These are phyloP conservation scores for Sitta carolinensis DNA, from an alignment of 2,797 vertebrate genomes.

Conservation along the genomic window DNA sequence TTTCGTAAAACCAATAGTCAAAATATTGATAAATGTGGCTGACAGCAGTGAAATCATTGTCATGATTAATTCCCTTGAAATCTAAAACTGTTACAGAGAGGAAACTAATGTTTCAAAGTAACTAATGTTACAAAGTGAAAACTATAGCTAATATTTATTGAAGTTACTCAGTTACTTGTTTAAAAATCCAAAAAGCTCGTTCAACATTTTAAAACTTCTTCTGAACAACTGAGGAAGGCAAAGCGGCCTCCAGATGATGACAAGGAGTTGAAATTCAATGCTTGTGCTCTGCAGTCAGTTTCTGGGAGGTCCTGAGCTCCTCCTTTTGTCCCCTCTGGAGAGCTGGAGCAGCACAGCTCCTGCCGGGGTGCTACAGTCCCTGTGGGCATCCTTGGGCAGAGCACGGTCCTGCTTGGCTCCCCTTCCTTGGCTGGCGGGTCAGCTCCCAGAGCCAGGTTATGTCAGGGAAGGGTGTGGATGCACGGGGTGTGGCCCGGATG, in stretches of 20 bases:
- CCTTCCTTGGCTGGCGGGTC: neutral
- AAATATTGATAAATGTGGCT: neutral
- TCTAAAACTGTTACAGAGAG: neutral
- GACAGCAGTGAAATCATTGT: neutral
- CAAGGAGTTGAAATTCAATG: neutral
- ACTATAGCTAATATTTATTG: neutral
- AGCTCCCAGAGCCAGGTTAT: neutral
- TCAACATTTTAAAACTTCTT: neutral
- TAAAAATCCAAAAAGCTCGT: neutral
- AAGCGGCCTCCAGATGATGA: neutral
- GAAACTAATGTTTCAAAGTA: neutral
- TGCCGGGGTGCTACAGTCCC: neutral
- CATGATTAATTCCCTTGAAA: neutral
- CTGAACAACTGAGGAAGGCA: neutral
- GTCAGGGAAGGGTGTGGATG: neutral
- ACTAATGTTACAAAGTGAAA: neutral
- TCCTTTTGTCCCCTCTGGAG: neutral
- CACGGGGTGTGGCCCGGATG: too few species aligned
- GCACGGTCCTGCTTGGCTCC: neutral
- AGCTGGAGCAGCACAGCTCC: neutral
- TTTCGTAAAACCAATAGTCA: neutral
- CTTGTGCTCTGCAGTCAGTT: neutral
- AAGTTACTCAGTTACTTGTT: neutral
- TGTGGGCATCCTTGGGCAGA: neutral
- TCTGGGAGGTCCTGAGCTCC: neutral